These are phyloP conservation scores for Cichladusa arquata DNA, from an alignment of 2,113 vertebrate genomes.

Conservation along the genomic window DNA sequence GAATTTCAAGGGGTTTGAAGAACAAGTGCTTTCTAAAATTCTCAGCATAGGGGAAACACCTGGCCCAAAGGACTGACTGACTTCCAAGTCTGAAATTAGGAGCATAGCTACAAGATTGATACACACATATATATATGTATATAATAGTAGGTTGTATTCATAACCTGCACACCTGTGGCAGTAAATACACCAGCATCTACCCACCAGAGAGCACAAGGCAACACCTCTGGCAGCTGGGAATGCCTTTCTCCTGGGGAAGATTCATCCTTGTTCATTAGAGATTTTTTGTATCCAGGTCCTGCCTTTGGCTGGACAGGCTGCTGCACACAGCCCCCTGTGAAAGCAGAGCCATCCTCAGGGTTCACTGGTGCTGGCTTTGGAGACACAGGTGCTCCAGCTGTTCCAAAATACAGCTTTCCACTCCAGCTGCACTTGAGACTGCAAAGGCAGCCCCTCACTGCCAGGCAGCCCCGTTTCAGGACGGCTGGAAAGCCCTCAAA, in stretches of 20 bases:
- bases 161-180: neutral
- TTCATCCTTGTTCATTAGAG: neutral
- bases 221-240: neutral
- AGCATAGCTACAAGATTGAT: neutral
- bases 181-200: neutral
- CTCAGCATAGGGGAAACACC: neutral
- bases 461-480: neutral
- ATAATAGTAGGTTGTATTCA: neutral
- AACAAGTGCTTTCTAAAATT: neutral
- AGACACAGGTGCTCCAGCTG: neutral
- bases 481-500: neutral
- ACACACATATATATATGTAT: too few relatives aligned
- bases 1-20: neutral
- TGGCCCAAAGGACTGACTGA: neutral
- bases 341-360: neutral
- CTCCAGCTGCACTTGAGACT: neutral
- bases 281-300: neutral
- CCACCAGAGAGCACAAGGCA: neutral
- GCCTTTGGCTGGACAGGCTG: neutral
- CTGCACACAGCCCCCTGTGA: neutral
- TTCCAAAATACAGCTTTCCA: fast-evolving
- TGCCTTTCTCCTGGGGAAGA: neutral
- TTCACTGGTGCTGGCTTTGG: neutral
- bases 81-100: neutral
- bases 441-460: neutral